Evolutionary conservation across 2,888 invertebrate genomes (phyloP), one percentile per base, ranked within the genome.

Genomic region (Chrysina gloriosa): DNA sequence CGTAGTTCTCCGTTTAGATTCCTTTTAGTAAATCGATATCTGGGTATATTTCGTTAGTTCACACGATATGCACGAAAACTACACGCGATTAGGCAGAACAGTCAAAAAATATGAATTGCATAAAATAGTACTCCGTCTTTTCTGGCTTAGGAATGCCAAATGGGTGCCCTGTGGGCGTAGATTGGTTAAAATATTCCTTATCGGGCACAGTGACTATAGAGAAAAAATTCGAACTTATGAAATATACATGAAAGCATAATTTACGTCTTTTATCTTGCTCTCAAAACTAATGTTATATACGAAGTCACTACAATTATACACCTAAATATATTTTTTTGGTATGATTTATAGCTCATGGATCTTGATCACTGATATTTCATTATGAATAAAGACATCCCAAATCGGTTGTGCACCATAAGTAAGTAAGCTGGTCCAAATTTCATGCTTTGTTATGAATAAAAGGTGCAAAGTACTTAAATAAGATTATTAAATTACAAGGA

Each of bases 101-200:
- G 45, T 63, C 63, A 47, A 63, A 63, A 63, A 63, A 63, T 63
- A 63, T 63, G 63, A 63, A 63, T 63, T 63, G 63, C 63, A 63
- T 63, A 63, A 31, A 34, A 47, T 63, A 29, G 31, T 47, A 47
- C 47, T 63, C 45, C 19, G 42, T 47, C 47, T 47, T 47, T 47
- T 42, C 29, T n/a, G 47, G 25, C 27, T 45, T 47, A 11, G 63
- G 63, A 63, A 63, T 63, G 63, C 31, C 47, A 47, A 63, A 63
- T 42, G 42, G 45, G 45, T 29, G 47, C 63, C 31, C 21, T 19
- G 19, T 34, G 25, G 16, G 14, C 31, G 31, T 31, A n/a, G 19
- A 29, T 9, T 1, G 21, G 52, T 52, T 34, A 19, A 52, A 16
- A 31, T 52, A 45, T 45, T 45, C 31, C 52, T 52, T 52, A 52